Base-by-base conservation (phyloP, 2,113 vertebrate genomes). In the Tichodroma muraria region DNA sequence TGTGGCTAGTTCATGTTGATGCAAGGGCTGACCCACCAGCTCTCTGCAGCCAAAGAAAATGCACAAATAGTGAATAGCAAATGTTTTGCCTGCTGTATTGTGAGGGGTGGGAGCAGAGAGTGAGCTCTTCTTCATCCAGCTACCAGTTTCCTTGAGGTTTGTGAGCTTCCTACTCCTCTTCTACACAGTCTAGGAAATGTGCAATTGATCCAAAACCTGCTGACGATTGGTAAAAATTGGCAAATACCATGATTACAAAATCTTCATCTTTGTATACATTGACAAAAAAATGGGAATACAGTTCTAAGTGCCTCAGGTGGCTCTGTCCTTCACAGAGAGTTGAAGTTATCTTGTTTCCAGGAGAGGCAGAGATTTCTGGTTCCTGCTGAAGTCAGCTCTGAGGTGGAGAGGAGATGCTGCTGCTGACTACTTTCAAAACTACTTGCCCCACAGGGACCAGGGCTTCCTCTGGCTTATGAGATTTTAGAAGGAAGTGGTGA, bases 401-500 rank as follows among this genome's bases (percentile, higher is more conserved):
- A 72, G 19, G 13, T 54, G 25, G 56, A 49, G 22, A 71, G 17
- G 13, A 90, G 52, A 37, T 66, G 20, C 15, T 80, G 44, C 25
- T 81, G 14, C 12, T 30, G 23, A 22, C 23, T 82, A 24, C 11
- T 85, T 82, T 12, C 24, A 90, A 68, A 85, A 76, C 40, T 44
- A 12, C 13, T 56, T 19, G 27, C 5, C 8, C 3, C n/a, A 47
- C 2, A 4, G 2, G 4, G 8, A 3, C 10, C 0, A 0, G 18
- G 9, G 9, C 17, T 88, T 90, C 8, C 5, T 59, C 76, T 76
- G 6, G 0, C n/a, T 64, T 82, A 12, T 38, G 27, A 76, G 7
- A 13, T 54, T 47, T 42, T 42, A 38, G 30, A 77, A 40, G 13
- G 7, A 72, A 83, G 19, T 37, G n/a, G n/a, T 0, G 1, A 14